A percentile compares a stretch with the other conserved stretches of the same genome.
phyloP scores from a whole-genome alignment of 2,888 invertebrate species.

The Athrips mouffetella region DNA sequence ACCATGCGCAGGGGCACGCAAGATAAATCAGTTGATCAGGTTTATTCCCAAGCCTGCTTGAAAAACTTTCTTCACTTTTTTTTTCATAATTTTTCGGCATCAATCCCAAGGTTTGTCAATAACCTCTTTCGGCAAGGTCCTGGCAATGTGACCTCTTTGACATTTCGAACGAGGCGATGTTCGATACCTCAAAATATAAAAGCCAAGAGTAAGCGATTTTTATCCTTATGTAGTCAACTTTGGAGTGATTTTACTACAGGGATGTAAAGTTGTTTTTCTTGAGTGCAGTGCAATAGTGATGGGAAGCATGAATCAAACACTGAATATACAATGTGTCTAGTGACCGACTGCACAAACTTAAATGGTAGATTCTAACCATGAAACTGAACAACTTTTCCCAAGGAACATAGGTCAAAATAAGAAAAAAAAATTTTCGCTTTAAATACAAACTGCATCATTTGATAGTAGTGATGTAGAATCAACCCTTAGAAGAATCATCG shows the following conservation, averaged over 20 bases:
- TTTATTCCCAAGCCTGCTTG: neutral
- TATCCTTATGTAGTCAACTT: neutral
- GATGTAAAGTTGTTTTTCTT: neutral
- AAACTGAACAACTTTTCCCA: too few relatives aligned
- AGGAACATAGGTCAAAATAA: too few relatives aligned
- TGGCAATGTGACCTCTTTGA: slow-evolving; percentile 18
- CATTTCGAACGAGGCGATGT: slow-evolving; percentile 14
- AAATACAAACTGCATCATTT: too few relatives aligned
- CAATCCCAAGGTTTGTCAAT: slow-evolving; percentile 8
- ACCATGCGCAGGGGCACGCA: too few relatives aligned
- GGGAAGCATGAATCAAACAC: too few relatives aligned
- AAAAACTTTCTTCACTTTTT: neutral
- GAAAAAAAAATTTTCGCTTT: too few relatives aligned
- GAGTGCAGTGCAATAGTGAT: neutral
- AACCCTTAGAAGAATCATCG: too few relatives aligned
- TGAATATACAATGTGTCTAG: too few relatives aligned
- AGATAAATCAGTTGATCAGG: too few relatives aligned
- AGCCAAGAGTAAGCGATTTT: neutral
- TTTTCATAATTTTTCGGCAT: neutral
- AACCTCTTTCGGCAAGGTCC: slow-evolving; percentile 16
- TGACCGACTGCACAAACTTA: too few relatives aligned
- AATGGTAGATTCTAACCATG: too few relatives aligned
- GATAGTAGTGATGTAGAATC: too few relatives aligned
- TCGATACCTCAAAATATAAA: slow-evolving; percentile 5
- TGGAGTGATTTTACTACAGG: neutral